A percentile compares a stretch with the other conserved stretches of the same genome.
These are phyloP conservation scores for Phoenicopterus ruber DNA, from an alignment of 2,113 vertebrate species.

Conservation along the genomic window DNA sequence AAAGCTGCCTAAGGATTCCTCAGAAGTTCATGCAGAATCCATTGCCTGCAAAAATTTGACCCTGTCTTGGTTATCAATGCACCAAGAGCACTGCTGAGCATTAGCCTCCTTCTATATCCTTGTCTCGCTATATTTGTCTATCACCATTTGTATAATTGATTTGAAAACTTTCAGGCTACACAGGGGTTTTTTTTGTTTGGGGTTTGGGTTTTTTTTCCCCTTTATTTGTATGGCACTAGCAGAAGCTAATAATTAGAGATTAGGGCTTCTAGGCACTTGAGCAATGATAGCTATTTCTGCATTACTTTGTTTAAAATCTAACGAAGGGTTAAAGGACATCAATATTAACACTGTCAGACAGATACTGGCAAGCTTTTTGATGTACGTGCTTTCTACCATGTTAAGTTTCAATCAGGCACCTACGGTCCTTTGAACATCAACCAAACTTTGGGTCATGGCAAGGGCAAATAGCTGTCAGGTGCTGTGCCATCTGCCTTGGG, in stretches of 20 bases:
- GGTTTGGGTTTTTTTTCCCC: neutral
- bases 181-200: neutral
- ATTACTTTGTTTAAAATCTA: neutral
- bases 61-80: neutral
- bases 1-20: neutral
- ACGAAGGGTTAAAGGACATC: neutral
- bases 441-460: neutral
- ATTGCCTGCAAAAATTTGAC: neutral
- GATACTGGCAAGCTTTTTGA: neutral
- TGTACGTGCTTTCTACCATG: neutral
- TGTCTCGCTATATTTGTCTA: neutral
- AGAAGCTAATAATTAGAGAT: neutral
- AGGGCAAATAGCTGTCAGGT: neutral
- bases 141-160: neutral
- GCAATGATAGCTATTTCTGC: neutral
- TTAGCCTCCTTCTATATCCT: neutral
- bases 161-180: neutral
- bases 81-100: neutral
- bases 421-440: neutral
- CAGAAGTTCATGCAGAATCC: neutral
- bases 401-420: neutral
- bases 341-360: neutral
- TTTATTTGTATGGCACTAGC: neutral
- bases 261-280: neutral
- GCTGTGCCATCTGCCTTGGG: neutral